Percentiles rank a stretch among this genome's conserved stretches.
Evolutionary conservation across 2,888 invertebrate genomes (phyloP).

Genomic region (Gymnosoma rotundatum): DNA sequence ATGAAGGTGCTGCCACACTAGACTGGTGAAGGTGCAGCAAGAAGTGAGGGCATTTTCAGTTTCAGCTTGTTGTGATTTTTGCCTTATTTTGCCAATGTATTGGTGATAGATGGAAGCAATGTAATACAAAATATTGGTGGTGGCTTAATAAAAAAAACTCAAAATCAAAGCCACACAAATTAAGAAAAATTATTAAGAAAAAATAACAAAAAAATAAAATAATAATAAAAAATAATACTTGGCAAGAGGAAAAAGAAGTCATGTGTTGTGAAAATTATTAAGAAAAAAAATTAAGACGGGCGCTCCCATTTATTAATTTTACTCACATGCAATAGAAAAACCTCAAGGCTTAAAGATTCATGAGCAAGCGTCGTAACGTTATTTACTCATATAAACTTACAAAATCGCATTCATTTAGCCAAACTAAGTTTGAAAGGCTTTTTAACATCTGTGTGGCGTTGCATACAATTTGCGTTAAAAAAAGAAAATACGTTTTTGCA

Average conservation of each 20-base stretch:
- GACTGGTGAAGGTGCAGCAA: slow-evolving; percentile 55
- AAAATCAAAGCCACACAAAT: slow-evolving; percentile 63
- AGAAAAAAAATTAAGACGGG: slow-evolving; percentile 67
- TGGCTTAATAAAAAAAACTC: slow-evolving; percentile 37
- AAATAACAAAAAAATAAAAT: slow-evolving; percentile 34
- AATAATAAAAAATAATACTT: slow-evolving; percentile 51
- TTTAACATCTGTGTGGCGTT: slow-evolving; percentile 53
- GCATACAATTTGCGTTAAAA: slow-evolving; percentile 55
- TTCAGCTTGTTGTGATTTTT: slow-evolving; percentile 53
- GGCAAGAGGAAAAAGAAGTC: slow-evolving; percentile 51
- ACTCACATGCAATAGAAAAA: slow-evolving; percentile 68
- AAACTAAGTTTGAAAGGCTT: slow-evolving; percentile 42
- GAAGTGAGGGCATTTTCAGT: slow-evolving; percentile 56
- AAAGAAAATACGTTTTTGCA: no score
- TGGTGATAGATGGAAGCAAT: slow-evolving; percentile 17
- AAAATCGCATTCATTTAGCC: slow-evolving; percentile 22
- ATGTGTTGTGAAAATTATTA: slow-evolving; percentile 48
- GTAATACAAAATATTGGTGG: not conserved
- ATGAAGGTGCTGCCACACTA: slow-evolving; percentile 42
- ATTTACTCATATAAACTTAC: slow-evolving; percentile 17
- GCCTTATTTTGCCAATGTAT: slow-evolving; percentile 10
- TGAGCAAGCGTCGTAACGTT: slow-evolving; percentile 49
- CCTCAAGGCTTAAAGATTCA: slow-evolving; percentile 67
- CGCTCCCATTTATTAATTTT: slow-evolving; percentile 75
- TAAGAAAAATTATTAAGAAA: slow-evolving; percentile 29